Base-by-base conservation (phyloP, 2,888 invertebrate species). In the Formica aserva region DNA sequence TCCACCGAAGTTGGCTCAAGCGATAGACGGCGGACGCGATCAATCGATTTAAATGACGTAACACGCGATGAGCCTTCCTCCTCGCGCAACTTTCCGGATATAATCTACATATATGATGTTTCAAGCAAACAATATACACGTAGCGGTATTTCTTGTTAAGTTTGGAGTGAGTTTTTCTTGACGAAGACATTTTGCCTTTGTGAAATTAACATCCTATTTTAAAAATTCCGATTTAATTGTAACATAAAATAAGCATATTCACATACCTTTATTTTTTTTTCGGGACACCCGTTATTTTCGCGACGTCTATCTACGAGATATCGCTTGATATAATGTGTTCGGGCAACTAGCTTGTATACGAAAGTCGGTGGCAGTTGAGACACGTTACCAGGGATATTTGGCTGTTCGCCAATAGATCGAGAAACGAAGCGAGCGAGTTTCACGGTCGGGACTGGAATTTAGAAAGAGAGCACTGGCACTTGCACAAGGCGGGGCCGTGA, bases 401-500 rank as follows among this genome's bases (percentile, higher is more conserved):
- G 89, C 89, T 11, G n/a, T 26, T 18, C 15, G 87, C 89, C 89
- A 90, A 52, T 81, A 65, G 67, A 71, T 63, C 13, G 35, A 66
- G 48, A 63, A 81, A 71, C 80, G 75, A 85, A 82, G 85, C 67
- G 89, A 86, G 82, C 84, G 84, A 87, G 89, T 90, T 90, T 90
- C 89, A 90, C 83, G 90, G 89, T 89, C 90, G 89, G 52, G 84
- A 88, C 71, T 81, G 84, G 85, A 89, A 87, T 89, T 63, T 81
- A 82, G 80, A 89, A 81, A 35, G 35, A 66, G 35, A 26, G 26
- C 45, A 13, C 5, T 41, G 66, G 45, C 35, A 18, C 60, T 60
- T 26, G 29, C 13, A 26, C 3, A 22, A 32, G 32, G 32, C 13
- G 62, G 35, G 22, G 63, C 48, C 66, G 35, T 76, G 75, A 76